Conservation (phyloP, 2,113 vertebrate genomes). For the Melanostigma gelatinosum region DNA sequence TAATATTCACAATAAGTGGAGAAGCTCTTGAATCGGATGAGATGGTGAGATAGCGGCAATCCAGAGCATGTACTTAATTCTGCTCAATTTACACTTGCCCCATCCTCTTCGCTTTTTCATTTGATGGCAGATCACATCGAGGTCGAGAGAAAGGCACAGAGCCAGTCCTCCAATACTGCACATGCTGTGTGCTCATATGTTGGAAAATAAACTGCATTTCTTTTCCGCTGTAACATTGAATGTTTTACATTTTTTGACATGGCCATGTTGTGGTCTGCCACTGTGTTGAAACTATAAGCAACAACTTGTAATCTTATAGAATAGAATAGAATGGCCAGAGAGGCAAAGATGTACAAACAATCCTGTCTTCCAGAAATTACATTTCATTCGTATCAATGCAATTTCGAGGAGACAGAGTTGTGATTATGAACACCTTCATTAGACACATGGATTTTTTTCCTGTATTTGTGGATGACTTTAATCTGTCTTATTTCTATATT, state of each 20-base stretch:
- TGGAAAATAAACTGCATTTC: not conserved
- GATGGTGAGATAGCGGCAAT: not conserved
- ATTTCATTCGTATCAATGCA: not conserved
- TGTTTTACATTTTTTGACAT: not conserved
- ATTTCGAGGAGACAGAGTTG: not conserved
- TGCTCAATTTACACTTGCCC: not conserved
- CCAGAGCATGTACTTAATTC: not conserved
- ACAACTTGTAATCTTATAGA: not conserved
- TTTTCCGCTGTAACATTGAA: not conserved
- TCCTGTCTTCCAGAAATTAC: not conserved
- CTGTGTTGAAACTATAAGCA: not conserved
- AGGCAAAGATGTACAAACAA: not conserved
- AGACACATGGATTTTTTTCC: not conserved
- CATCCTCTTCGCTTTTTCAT: not conserved
- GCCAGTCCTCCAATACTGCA: no score
- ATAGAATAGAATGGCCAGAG: not conserved
- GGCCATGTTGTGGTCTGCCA: not conserved
- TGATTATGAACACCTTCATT: not conserved
- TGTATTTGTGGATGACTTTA: not conserved
- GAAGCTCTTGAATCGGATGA: constrained; percentile 11
- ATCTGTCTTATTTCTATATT: not conserved
- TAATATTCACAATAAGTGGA: not conserved
- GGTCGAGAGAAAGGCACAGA: not conserved
- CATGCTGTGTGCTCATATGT: not conserved
- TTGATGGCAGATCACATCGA: not conserved